These are phyloP conservation scores for Mixornis gularis DNA, from an alignment of 2,113 vertebrate genomes.

Conservation along the genomic window DNA sequence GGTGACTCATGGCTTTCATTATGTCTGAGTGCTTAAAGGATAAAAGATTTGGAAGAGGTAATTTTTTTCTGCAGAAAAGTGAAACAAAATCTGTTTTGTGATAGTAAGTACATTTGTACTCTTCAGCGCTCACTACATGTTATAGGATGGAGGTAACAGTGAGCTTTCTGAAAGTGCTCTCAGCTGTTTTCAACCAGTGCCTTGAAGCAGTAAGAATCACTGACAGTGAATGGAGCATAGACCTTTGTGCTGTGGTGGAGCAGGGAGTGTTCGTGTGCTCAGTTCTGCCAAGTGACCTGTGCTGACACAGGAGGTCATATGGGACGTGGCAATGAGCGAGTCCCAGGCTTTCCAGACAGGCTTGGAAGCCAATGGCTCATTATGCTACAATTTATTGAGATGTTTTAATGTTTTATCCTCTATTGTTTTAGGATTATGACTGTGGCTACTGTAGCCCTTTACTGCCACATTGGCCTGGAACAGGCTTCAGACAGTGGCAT, in stretches of 20 bases:
- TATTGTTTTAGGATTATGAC: neutral
- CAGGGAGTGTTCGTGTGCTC: neutral
- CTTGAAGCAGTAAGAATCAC: neutral
- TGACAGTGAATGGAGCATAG: accelerated
- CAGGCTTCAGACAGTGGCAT: neutral
- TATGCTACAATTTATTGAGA: neutral
- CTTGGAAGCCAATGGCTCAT: neutral
- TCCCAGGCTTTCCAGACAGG: neutral
- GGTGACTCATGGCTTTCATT: neutral
- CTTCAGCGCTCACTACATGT: neutral
- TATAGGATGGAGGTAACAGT: neutral
- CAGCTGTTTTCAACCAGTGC: neutral
- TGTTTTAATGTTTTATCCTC: neutral
- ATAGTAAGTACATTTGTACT: neutral
- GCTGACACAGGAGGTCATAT: neutral
- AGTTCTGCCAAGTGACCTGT: neutral
- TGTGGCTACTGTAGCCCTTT: neutral
- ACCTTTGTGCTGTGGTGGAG: neutral
- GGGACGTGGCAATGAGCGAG: neutral
- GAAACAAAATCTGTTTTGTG: neutral
- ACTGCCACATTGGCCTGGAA: neutral
- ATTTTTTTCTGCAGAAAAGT: neutral
- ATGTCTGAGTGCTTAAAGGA: neutral
- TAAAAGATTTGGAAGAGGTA: neutral
- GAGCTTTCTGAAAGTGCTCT: neutral